These are phyloP conservation scores for Dasypolia templi DNA, from an alignment of 2,888 invertebrate genomes.

Conservation along the genomic window DNA sequence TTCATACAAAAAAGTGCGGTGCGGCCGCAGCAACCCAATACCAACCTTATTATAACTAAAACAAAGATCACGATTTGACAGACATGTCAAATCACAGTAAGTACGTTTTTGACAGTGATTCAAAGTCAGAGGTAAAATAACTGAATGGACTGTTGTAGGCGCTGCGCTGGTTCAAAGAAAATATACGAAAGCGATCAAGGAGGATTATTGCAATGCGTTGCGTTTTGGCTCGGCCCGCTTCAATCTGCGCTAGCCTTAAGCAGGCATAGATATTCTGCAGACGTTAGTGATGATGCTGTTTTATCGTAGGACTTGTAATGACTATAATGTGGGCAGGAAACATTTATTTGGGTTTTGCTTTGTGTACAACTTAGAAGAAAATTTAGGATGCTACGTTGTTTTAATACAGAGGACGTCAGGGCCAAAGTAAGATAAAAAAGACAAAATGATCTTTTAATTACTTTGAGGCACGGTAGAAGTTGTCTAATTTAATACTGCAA, in stretches of 20 bases:
- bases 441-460: not conserved
- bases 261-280: constrained; percentile 45
- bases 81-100: too few species aligned
- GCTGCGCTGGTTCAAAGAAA: not conserved
- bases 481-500: not conserved
- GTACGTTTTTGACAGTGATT: too few species aligned
- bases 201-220: not conserved
- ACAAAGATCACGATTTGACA: too few species aligned
- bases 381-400: not conserved
- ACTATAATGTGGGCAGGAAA: not conserved
- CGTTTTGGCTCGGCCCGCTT: not conserved
- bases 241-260: constrained; percentile 12
- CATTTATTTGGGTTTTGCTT: not conserved
- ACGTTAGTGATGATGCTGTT: constrained; percentile 8
- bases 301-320: constrained; percentile 11
- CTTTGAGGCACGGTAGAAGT: not conserved
- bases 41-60: too few species aligned
- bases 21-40: too few species aligned
- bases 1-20: not conserved
- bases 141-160: not conserved
- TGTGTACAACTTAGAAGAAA: not conserved
- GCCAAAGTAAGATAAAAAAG: not conserved
- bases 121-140: too few species aligned
- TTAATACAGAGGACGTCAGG: not conserved
- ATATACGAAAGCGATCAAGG: not conserved